Evolutionary conservation across 2,113 vertebrate genomes (phyloP), one percentile per base, ranked within the genome.

Genomic region (Chinchilla lanigera): DNA sequence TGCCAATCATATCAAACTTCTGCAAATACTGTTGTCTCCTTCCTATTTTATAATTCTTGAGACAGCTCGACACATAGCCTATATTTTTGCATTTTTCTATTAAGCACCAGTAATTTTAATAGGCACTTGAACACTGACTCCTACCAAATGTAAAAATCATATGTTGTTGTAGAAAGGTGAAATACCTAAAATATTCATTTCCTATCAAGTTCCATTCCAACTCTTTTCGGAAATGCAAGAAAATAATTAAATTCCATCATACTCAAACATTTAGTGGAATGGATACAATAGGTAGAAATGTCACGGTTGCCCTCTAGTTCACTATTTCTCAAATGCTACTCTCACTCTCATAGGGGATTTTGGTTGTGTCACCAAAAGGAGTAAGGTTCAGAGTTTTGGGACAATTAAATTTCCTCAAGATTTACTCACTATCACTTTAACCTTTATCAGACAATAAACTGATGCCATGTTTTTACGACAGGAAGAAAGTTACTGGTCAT

Each of bases 401-500:
- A 92, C 78, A 88, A 24, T 86, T 61, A 65, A 54, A 95, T 95
- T 90, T 97, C 17, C 58, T 83, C 19, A 93, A 83, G 89, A 93
- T 90, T 86, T 88, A 92, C 90, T 71, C 92, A 60, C 16, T 52
- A 78, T 96, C 91, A 87, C 30, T 88, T 94, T 97, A 78, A 4
- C 19, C 2, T 44, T 86, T 63, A 82, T 73, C 93, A 85, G 77
- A 96, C n/a, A 92, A 95, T 84, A 98, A 97, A 96, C 58, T 73
- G 41, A 85, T 96, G 52, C 58, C 61, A 6, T 89, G 93, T 97
- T 97, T 97, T 97, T 98, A 92, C 93, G 95, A 93, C 82, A 73
- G 81, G 93, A 97, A 92, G 14, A 92, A 96, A 95, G 58, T 94
- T 81, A 92, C 52, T 95, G 94, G 92, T 96, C 94, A 94, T 95